Conservation (phyloP, 2,797 vertebrate genomes). For the Iguana delicatissima region DNA sequence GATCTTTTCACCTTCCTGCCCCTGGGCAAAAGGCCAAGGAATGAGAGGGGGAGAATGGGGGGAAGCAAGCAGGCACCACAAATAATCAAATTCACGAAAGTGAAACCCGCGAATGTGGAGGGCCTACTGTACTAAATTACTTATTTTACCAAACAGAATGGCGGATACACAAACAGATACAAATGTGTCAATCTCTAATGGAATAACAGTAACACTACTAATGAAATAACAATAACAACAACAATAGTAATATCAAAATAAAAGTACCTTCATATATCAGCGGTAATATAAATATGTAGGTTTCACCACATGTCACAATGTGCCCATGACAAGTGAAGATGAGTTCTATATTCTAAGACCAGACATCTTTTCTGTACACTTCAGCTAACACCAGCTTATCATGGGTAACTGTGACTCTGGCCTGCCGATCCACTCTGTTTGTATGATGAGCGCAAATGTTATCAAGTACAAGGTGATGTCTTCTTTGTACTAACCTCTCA, state of each 20-base stretch:
- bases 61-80: too few species aligned
- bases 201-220: neutral
- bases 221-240: neutral
- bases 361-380: neutral
- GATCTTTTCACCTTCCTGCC: too few species aligned
- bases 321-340: conserved; percentile 23
- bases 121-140: too few species aligned
- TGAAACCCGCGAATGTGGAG: too few species aligned
- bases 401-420: neutral
- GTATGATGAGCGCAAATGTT: neutral
- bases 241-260: too few species aligned
- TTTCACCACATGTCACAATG: conserved; percentile 49
- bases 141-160: too few species aligned
- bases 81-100: too few species aligned
- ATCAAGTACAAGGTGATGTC: neutral
- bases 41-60: too few species aligned
- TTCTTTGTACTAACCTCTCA: neutral
- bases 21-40: too few species aligned
- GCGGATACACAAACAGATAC: too few species aligned
- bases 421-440: neutral
- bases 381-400: conserved; percentile 5
- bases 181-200: neutral
- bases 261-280: neutral
- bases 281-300: neutral
- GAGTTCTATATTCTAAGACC: neutral